These are phyloP conservation scores for Nomada flava DNA, from an alignment of 2,888 invertebrate species.

Conservation along the genomic window DNA sequence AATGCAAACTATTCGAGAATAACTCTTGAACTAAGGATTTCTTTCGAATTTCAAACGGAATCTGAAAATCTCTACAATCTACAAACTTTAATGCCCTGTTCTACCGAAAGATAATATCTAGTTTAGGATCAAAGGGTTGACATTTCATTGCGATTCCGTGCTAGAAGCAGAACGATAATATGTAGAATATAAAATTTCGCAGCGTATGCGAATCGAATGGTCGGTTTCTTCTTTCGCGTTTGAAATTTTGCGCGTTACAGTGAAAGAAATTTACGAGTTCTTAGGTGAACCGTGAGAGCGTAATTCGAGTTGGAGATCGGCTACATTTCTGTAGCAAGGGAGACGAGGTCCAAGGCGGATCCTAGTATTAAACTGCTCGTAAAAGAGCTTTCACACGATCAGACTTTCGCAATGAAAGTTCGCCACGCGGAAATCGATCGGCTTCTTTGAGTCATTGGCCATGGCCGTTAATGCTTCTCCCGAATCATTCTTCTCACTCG, in stretches of 20 bases:
- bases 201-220: no score
- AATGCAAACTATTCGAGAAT: no score
- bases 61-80: no score
- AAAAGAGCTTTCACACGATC: slow-evolving; percentile 66
- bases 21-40: no score
- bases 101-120: no score
- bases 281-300: slow-evolving; percentile 24
- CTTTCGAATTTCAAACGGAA: no score
- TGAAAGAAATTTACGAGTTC: slow-evolving; percentile 26
- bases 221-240: neutral
- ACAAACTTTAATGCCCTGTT: no score
- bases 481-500: slow-evolving; percentile 37
- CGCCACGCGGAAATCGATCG: slow-evolving; percentile 53
- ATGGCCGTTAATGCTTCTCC: neutral
- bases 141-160: no score
- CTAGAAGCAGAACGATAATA: no score
- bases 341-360: slow-evolving; percentile 28
- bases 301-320: slow-evolving; percentile 49
- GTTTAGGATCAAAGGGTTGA: no score
- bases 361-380: slow-evolving; percentile 64
- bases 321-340: slow-evolving; percentile 15
- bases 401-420: slow-evolving; percentile 64
- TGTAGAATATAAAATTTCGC: no score
- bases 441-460: slow-evolving; percentile 23
- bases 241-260: slow-evolving; percentile 22